phyloP scores from a whole-genome alignment of 2,888 invertebrate species.

The Willowsia nigromaculata region DNA sequence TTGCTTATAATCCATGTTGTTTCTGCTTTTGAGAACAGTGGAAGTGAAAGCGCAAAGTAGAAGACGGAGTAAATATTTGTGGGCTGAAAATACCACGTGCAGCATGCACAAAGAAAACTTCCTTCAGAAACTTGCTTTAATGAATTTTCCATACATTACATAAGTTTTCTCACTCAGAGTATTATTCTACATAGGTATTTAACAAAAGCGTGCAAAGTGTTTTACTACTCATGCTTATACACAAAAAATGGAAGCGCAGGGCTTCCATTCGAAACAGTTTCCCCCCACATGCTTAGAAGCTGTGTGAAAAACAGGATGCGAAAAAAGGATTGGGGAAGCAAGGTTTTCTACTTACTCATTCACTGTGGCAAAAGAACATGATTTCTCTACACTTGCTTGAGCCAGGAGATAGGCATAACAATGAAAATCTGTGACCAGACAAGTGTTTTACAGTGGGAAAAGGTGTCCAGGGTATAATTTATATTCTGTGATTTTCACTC shows the following conservation, averaged over 20 bases:
- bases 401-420: neutral
- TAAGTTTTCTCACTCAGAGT: neutral
- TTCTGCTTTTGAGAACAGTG: neutral
- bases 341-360: constrained; percentile 3
- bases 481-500: constrained; percentile 57
- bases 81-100: neutral
- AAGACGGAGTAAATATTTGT: neutral
- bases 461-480: constrained; percentile 58
- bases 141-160: neutral
- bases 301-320: neutral
- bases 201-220: neutral
- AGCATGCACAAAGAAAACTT: neutral
- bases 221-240: neutral
- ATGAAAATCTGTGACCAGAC: constrained; percentile 59
- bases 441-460: constrained; percentile 50
- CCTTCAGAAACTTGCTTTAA: neutral
- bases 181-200: neutral
- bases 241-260: neutral
- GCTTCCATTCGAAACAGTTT: neutral
- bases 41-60: neutral
- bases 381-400: neutral
- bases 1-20: too few relatives aligned
- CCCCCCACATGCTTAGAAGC: neutral
- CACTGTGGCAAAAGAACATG: neutral
- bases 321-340: neutral